Evolutionary conservation across 2,797 vertebrate species (phyloP).

Genomic region (Atherinosoma microstoma): DNA sequence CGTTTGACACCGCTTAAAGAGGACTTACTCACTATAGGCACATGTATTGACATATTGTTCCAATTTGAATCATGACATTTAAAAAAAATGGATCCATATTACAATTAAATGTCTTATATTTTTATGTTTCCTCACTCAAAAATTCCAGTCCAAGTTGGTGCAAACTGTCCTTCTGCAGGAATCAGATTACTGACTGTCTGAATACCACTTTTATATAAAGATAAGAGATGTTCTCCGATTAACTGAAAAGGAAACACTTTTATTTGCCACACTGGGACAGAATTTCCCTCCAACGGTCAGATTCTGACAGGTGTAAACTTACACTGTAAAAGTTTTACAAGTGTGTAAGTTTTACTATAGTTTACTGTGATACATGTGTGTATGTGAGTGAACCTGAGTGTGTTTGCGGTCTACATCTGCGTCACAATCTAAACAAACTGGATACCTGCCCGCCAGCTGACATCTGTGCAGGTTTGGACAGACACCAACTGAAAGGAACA

Average conservation of each 20-base stretch:
- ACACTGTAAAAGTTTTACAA: constrained; percentile 4
- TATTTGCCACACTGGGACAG: background rate
- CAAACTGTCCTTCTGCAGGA: background rate
- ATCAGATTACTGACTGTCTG: background rate
- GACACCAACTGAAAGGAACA: constrained; percentile 1
- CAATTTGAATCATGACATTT: background rate
- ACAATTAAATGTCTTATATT: background rate
- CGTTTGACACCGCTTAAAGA: background rate
- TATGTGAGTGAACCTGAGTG: background rate
- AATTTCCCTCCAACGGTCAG: constrained; percentile 17
- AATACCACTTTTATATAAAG: background rate
- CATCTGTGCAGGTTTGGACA: constrained; percentile 5
- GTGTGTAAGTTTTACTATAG: constrained; percentile 6
- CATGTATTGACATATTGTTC: background rate
- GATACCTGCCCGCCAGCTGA: constrained; percentile 12
- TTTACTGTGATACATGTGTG: background rate
- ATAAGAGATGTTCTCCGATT: background rate
- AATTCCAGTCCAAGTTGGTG: background rate
- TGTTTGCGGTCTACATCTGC: background rate
- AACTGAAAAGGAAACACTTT: background rate
- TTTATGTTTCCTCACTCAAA: background rate
- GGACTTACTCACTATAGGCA: too few relatives aligned
- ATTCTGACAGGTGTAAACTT: constrained; percentile 25
- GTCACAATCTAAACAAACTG: constrained; percentile 1
- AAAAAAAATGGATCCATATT: background rate